These are phyloP conservation scores for Aptenodytes patagonicus DNA, from an alignment of 2,113 vertebrate genomes.

Conservation along the genomic window DNA sequence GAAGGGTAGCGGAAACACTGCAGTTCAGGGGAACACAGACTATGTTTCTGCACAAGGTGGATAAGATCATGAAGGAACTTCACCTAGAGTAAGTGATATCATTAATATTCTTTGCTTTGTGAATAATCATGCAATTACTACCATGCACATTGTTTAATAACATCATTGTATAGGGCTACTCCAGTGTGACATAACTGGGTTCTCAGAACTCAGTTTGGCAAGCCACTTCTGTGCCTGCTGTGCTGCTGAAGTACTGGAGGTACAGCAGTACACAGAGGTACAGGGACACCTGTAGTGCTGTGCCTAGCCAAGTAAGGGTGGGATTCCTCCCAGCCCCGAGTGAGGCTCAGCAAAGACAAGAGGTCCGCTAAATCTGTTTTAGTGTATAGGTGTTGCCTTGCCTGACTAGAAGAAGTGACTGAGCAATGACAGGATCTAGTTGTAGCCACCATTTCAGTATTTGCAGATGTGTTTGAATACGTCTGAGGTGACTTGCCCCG, in stretches of 20 bases:
- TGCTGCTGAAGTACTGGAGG: not conserved
- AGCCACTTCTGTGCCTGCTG: fast-evolving
- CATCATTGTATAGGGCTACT: not conserved
- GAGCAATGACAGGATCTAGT: not conserved
- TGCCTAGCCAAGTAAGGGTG: not conserved
- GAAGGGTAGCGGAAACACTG: not conserved
- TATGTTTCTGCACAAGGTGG: not conserved
- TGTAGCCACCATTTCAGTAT: not conserved
- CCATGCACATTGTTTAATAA: not conserved
- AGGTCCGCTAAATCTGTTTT: not conserved
- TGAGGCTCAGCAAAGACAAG: not conserved
- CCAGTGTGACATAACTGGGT: not conserved
- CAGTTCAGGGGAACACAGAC: not conserved
- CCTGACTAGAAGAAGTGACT: not conserved
- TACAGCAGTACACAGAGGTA: not conserved
- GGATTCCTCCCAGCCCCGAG: not conserved
- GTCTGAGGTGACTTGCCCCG: not conserved
- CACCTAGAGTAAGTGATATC: not conserved
- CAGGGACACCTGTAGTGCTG: not conserved
- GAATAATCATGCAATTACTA: not conserved
- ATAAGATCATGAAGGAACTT: not conserved
- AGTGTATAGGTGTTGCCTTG: not conserved
- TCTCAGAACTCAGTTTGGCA: not conserved
- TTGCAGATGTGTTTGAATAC: not conserved
- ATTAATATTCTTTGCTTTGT: not conserved